A percentile compares a stretch with the other conserved stretches of the same genome.
phyloP scores from a whole-genome alignment of 1,140 invertebrate species.

The Tribolium madens region DNA sequence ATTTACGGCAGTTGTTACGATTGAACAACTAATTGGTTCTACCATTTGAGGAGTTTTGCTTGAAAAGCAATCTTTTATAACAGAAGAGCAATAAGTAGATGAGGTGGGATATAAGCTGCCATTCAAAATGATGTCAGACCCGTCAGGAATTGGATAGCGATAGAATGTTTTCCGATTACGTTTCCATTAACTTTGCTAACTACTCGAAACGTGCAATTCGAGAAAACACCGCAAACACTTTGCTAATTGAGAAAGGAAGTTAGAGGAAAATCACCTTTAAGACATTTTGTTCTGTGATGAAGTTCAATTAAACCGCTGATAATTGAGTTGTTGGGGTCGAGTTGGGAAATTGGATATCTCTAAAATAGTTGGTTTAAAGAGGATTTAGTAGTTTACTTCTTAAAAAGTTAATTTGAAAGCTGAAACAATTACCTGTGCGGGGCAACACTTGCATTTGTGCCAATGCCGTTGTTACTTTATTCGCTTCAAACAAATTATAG shows the following conservation, averaged over 20 bases:
- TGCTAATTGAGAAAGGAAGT: conserved; percentile 57
- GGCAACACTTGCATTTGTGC: background rate
- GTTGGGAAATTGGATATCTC: conserved; percentile 37
- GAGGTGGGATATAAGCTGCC: background rate
- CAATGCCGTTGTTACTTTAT: conserved; percentile 15
- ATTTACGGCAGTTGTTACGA: background rate
- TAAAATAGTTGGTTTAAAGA: conserved; percentile 34
- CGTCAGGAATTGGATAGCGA: conserved; percentile 26
- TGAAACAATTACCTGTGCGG: conserved; percentile 11
- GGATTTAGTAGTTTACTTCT: conserved; percentile 11
- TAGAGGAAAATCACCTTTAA: conserved; percentile 53
- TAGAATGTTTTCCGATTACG: conserved; percentile 51
- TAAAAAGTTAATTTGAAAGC: conserved; percentile 30
- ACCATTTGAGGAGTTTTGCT: background rate
- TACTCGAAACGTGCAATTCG: conserved; percentile 61
- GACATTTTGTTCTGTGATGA: conserved; percentile 45
- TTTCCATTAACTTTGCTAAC: conserved; percentile 61
- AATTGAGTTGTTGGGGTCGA: conserved; percentile 35
- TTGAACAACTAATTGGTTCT: background rate
- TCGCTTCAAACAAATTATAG: conserved; percentile 40
- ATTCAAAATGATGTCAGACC: conserved; percentile 15
- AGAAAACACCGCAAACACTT: conserved; percentile 61
- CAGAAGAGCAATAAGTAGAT: background rate
- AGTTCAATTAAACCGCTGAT: conserved; percentile 32
- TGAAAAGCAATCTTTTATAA: background rate